These are phyloP conservation scores for Corythaixoides concolor DNA, from an alignment of 2,113 vertebrate species.

Conservation along the genomic window DNA sequence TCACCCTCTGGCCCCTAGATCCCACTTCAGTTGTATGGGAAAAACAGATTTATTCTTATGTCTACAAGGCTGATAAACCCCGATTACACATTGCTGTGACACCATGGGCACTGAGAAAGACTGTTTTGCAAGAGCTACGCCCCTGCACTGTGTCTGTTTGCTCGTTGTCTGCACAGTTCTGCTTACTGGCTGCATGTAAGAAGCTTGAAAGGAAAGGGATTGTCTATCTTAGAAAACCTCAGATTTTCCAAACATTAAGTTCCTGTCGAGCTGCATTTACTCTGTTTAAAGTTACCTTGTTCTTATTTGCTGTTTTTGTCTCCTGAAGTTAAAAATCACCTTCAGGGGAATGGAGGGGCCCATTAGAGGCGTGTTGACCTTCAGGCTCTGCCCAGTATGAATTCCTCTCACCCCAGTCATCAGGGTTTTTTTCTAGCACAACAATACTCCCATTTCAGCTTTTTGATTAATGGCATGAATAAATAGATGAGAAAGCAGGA, in stretches of 20 bases:
- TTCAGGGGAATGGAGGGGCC: neutral
- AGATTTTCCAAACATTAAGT: neutral
- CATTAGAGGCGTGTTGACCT: neutral
- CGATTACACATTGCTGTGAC: fast-evolving
- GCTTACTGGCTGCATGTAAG: neutral
- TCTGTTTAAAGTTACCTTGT: neutral
- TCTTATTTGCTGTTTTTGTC: neutral
- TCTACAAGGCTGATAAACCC: neutral
- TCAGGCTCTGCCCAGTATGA: conserved; percentile 3
- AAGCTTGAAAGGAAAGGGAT: neutral
- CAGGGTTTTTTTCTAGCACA: neutral
- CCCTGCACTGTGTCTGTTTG: neutral
- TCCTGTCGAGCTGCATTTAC: neutral
- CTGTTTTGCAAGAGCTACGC: neutral
- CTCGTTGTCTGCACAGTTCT: neutral
- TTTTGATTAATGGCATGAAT: conserved; percentile 28
- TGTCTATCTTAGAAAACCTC: neutral
- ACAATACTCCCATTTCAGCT: neutral
- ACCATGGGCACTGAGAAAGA: neutral
- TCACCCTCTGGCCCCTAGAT: neutral
- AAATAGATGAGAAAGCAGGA: conserved; percentile 20
- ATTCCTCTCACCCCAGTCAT: conserved; percentile 1
- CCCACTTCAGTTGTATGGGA: neutral
- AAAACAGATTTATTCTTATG: neutral
- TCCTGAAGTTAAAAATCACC: conserved; percentile 10